These are phyloP conservation scores for Drosophila rhopaloa DNA, from an alignment of 1,140 invertebrate genomes.

Conservation along the genomic window DNA sequence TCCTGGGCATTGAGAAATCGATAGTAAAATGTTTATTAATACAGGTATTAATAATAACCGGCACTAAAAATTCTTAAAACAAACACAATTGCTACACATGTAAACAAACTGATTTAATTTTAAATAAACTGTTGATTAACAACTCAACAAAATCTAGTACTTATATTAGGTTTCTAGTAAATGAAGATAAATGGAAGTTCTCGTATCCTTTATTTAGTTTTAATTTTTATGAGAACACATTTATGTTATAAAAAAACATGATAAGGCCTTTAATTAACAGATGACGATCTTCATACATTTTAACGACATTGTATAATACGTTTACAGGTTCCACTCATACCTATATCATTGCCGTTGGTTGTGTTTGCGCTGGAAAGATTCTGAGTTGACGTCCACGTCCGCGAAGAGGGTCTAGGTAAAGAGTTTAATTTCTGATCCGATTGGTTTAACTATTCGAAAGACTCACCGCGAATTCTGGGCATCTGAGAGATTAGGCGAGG, in stretches of 20 bases:
- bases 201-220: background rate
- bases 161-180: background rate
- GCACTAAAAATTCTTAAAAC: background rate
- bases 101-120: background rate
- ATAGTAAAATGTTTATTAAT: background rate
- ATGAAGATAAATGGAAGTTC: background rate
- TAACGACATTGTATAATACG: background rate
- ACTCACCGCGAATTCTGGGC: constrained; percentile 87
- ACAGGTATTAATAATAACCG: background rate
- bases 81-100: background rate
- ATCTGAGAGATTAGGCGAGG: constrained; percentile 90
- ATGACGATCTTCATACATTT: background rate
- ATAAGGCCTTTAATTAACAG: background rate
- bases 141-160: constrained; percentile 4
- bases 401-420: constrained; percentile 66
- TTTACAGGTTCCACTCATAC: constrained; percentile 41
- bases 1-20: background rate
- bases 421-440: background rate
- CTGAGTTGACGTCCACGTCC: constrained; percentile 86
- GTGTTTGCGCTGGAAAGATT: constrained; percentile 84
- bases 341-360: constrained; percentile 78
- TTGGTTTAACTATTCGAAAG: background rate
- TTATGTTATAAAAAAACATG: constrained; percentile 9
- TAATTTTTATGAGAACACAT: constrained; percentile 1
- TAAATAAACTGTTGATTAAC: constrained; percentile 1